Evolutionary conservation across 2,797 vertebrate genomes (phyloP), one percentile per base, ranked within the genome.

Genomic region (Gallinago nigripennis): DNA sequence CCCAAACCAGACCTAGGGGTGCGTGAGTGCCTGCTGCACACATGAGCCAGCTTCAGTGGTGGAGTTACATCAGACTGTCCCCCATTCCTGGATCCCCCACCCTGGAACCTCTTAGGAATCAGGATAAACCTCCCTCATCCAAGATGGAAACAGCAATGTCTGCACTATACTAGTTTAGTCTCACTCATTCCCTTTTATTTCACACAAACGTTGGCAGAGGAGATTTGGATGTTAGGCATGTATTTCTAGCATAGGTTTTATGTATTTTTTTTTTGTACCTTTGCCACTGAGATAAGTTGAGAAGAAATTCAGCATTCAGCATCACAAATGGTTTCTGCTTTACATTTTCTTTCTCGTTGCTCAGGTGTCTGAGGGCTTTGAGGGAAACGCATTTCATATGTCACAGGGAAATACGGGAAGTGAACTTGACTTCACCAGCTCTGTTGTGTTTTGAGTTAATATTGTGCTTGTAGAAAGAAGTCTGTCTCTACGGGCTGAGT

Each of bases 401-500:
- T 70, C 77, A 63, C 71, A 91, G 90, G 88, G 88, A 95, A 90
- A 95, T 66, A 83, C 8, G 72, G 46, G 77, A 86, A 41, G 1
- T 72, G 80, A 96, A 71, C 45, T 70, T 6, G 3, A 45, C 76
- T 76, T 83, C 72, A 60, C 43, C 70, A 68, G 61, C 63, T 81
- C 69, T 8, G 23, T 86, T 94, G 75, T 93, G 66, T 79, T 95
- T 66, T 66, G 58, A 92, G 83, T 73, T 69, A 91, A 95, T 84
- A 75, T 58, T 77, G 31, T 73, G 70, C 56, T 81, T 68, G 33
- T n/a, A 92, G 72, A 88, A 96, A 95, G 73, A 94, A 60, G 48
- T 33, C 70, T 82, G 63, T 79, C 75, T 75, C 41, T 66, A 63
- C 1, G 1, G 81, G 85, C 60, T 95, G 68, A 81, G 68, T 54